Evolutionary conservation across 2,797 vertebrate genomes (phyloP).

Genomic region (Chromis chromis): DNA sequence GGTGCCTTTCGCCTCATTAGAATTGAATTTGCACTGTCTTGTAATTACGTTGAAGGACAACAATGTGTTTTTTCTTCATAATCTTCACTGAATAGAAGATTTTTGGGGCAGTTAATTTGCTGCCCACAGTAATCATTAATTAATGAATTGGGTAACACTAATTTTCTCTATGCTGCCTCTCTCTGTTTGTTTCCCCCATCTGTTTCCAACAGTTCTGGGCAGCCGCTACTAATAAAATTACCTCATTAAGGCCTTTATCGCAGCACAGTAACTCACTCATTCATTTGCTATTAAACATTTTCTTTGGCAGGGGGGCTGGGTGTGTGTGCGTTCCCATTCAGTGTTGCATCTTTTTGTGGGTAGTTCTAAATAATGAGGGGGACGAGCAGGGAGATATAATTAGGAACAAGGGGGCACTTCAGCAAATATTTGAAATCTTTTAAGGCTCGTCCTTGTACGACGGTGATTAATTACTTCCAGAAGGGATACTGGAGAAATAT

Average conservation of each 20-base stretch:
- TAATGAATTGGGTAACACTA: constrained; percentile 96
- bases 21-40: constrained; percentile 93
- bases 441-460: constrained; percentile 84
- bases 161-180: constrained; percentile 89
- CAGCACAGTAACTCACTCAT: constrained; percentile 92
- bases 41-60: constrained; percentile 92
- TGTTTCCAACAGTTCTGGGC: constrained; percentile 88
- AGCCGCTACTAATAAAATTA: constrained; percentile 95
- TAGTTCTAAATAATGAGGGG: constrained; percentile 99
- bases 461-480: constrained; percentile 97
- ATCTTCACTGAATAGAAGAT: constrained; percentile 87
- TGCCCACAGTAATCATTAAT: constrained; percentile 95
- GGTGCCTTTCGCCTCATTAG: constrained; percentile 93
- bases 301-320: constrained; percentile 84
- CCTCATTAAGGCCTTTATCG: constrained; percentile 95
- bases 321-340: constrained; percentile 86
- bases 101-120: constrained; percentile 98
- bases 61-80: constrained; percentile 91
- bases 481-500: constrained; percentile 75
- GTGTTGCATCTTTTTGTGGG: constrained; percentile 85
- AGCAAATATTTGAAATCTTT: constrained; percentile 94
- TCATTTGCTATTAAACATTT: constrained; percentile 91
- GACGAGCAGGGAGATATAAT: constrained; percentile 97
- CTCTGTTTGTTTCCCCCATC: constrained; percentile 86
- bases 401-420: constrained; percentile 96